These are phyloP conservation scores for Metaphire vulgaris DNA, from an alignment of 1,140 invertebrate genomes.

Conservation along the genomic window DNA sequence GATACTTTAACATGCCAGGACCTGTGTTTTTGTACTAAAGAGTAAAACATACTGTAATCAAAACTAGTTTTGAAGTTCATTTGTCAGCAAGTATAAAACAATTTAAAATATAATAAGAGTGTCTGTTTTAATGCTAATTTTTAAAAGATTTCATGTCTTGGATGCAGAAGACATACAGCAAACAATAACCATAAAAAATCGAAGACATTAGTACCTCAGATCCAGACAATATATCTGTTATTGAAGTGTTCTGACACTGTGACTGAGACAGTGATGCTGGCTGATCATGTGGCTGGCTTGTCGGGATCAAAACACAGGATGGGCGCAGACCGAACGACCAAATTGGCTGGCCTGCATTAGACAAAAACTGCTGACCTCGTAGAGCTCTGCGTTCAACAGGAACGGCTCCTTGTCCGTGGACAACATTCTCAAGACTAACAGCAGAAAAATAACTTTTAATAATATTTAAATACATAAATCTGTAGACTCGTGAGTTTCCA, in stretches of 20 bases:
- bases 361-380: not conserved
- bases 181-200: too few relatives aligned
- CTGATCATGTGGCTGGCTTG: not conserved
- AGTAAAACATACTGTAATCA: too few relatives aligned
- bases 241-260: not conserved
- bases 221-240: not conserved
- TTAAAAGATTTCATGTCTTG: too few relatives aligned
- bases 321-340: not conserved
- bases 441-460: not conserved
- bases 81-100: too few relatives aligned
- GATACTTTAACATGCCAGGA: too few relatives aligned
- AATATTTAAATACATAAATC: not conserved
- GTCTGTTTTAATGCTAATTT: too few relatives aligned
- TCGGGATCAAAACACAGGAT: not conserved
- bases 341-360: not conserved
- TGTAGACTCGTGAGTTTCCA: too few relatives aligned
- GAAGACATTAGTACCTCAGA: too few relatives aligned
- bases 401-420: not conserved
- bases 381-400: not conserved
- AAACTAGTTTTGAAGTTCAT: too few relatives aligned
- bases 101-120: too few relatives aligned
- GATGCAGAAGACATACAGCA: too few relatives aligned
- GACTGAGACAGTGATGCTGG: not conserved
- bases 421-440: not conserved
- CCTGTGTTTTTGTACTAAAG: too few relatives aligned